A percentile compares a stretch with the other conserved stretches of the same genome.
Evolutionary conservation across 2,888 invertebrate species (phyloP).

Genomic region (Zelleria hepariella): DNA sequence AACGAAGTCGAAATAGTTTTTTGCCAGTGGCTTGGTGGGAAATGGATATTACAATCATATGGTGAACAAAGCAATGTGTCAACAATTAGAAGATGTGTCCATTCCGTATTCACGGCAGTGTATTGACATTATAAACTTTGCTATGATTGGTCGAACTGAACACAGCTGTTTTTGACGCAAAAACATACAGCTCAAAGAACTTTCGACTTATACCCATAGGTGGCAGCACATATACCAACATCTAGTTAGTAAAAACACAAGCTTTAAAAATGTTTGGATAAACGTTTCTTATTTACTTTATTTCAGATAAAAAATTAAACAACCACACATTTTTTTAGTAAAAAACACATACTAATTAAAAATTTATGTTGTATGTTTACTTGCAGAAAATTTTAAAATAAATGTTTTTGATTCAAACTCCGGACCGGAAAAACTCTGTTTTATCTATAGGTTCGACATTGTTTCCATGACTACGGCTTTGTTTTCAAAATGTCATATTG

Average conservation of each 20-base stretch:
- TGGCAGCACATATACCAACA: not conserved
- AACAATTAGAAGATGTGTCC: slow-evolving; percentile 39
- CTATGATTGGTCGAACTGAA: slow-evolving; percentile 39
- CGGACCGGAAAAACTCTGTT: not conserved
- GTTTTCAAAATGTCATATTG: too few relatives aligned
- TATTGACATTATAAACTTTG: slow-evolving; percentile 36
- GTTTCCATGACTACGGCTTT: slow-evolving; percentile 42
- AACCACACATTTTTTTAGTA: too few relatives aligned
- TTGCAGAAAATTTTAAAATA: not conserved
- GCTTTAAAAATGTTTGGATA: too few relatives aligned
- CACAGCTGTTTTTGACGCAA: slow-evolving; percentile 66
- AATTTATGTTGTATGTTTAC: too few relatives aligned
- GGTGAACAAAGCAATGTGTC: slow-evolving; percentile 60
- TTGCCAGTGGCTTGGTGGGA: slow-evolving; percentile 9
- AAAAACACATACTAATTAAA: too few relatives aligned
- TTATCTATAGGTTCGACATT: not conserved
- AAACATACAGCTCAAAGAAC: not conserved
- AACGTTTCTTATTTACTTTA: too few relatives aligned
- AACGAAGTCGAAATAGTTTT: slow-evolving; percentile 14
- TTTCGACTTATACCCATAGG: not conserved
- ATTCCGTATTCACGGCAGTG: slow-evolving; percentile 33
- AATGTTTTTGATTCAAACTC: not conserved
- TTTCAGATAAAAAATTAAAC: too few relatives aligned
- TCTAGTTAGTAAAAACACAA: not conserved
- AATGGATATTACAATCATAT: slow-evolving; percentile 44